Evolutionary conservation across 2,113 vertebrate species (phyloP), one percentile per base, ranked within the genome.

Genomic region (Nettapus auritus): DNA sequence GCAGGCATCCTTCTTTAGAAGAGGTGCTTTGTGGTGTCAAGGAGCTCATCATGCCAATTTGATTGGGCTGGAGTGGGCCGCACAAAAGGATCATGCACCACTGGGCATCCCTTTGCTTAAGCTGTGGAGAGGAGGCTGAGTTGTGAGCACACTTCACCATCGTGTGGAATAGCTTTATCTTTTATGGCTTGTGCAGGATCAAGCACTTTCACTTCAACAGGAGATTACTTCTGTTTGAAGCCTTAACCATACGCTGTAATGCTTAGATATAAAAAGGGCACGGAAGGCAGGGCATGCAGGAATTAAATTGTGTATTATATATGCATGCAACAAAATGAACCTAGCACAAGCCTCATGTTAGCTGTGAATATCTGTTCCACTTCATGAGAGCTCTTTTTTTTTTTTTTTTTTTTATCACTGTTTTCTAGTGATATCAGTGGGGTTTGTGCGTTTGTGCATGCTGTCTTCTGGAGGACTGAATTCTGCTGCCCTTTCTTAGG

Each of bases 221-320:
- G 86, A 95, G 94, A 96, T 96, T 95, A 89, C 89, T 94, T 86
- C 87, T 91, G 88, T 94, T 95, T 84, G 94, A 96, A 97, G 93
- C 78, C 80, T 97, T 91, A 89, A n/a, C 89, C 52, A 29, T 52
- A 29, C 14, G 15, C 69, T 91, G 77, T 76, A 90, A 95, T 0
- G 8, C 75, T 95, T 48, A 82, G 91, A 82, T 75, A 69, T 42
- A 87, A 86, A 96, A 94, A 71, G 89, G 76, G 26, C 63, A 67
- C 0, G 8, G 91, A 85, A 96, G 73, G 78, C 57, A 89, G 96
- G 89, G 86, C 60, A 57, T 46, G 80, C 57, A 90, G 55, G 82
- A 89, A 74, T 96, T 76, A 94, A 96, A 96, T 93, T 57, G 70
- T 92, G 53, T 63, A 83, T 95, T 90, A 90, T 53, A 81, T 76